These are phyloP conservation scores for Bradysia coprophila DNA, from an alignment of 1,140 invertebrate genomes.

Conservation along the genomic window DNA sequence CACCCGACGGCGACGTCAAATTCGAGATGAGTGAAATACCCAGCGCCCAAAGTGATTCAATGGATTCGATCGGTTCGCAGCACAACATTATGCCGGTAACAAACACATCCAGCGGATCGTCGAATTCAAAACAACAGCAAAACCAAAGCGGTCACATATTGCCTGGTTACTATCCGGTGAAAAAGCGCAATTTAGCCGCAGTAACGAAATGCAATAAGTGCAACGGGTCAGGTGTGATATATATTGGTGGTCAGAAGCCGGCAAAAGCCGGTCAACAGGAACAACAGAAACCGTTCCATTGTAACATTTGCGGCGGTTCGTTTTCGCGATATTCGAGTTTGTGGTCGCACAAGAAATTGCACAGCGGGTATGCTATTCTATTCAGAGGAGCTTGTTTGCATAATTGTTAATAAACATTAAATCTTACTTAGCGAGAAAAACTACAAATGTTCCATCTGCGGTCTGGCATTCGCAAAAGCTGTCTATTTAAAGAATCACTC, in stretches of 20 bases:
- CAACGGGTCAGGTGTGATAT: conserved; percentile 70
- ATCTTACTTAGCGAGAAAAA: conserved; percentile 82
- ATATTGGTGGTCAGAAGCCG: conserved; percentile 35
- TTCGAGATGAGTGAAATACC: conserved; percentile 30
- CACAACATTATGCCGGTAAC: conserved; percentile 22
- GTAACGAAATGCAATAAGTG: conserved; percentile 75
- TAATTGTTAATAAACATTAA: no score
- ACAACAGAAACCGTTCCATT: conserved; percentile 72
- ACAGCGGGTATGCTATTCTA: no score
- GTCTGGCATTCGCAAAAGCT: conserved; percentile 79
- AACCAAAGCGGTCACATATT: not conserved
- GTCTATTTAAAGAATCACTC: conserved; percentile 85
- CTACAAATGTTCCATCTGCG: conserved; percentile 83
- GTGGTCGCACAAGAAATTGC: conserved; percentile 69
- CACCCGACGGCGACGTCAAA: conserved; percentile 34
- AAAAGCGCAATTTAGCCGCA: conserved; percentile 58
- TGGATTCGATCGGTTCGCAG: conserved; percentile 25
- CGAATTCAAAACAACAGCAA: not conserved
- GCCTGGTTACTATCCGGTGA: conserved; percentile 61
- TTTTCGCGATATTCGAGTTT: conserved; percentile 68
- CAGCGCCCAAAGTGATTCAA: conserved; percentile 20
- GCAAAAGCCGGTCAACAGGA: conserved; percentile 28
- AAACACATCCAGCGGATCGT: conserved; percentile 14
- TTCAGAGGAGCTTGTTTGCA: no score
- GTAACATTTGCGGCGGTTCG: conserved; percentile 67